Percentiles rank a stretch among this genome's conserved stretches.
These are phyloP conservation scores for Hydriomena furcata DNA, from an alignment of 2,888 invertebrate genomes.

Conservation along the genomic window DNA sequence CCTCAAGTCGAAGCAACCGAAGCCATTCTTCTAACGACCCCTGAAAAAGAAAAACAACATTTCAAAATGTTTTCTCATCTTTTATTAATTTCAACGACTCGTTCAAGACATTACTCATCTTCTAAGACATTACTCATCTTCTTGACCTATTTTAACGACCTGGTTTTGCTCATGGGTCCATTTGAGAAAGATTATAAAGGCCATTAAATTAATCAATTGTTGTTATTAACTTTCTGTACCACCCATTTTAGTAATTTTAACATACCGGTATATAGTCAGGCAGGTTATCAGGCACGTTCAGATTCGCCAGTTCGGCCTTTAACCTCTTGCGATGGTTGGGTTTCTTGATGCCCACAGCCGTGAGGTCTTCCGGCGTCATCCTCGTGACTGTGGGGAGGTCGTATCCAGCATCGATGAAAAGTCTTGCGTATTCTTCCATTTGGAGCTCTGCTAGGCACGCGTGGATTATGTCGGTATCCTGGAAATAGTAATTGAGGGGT, in stretches of 20 bases:
- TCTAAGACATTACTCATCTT: no score
- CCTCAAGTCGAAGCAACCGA: conserved; percentile 93
- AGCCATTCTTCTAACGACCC: conserved; percentile 98
- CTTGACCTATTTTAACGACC: no score
- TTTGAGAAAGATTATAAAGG: no score
- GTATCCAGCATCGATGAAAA: conserved; percentile 97
- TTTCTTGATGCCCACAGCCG: conserved; percentile 96
- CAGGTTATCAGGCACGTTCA: conserved; percentile 96
- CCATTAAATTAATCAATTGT: no score
- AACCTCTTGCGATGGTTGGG: conserved; percentile 98
- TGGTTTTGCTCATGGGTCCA: no score
- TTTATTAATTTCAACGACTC: no score
- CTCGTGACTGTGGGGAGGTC: conserved; percentile 99
- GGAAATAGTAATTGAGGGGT: conserved; percentile 41
- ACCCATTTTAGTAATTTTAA: conserved; percentile 4
- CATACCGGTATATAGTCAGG: conserved; percentile 96
- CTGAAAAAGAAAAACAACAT: conserved; percentile 75
- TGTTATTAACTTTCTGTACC: no score
- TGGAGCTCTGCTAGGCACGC: conserved; percentile 97
- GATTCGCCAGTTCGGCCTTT: conserved; percentile 97
- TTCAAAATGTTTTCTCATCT: no score
- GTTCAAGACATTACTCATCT: no score
- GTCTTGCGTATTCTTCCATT: conserved; percentile 96
- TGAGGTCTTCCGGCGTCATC: conserved; percentile 98
- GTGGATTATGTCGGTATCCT: conserved; percentile 97